These are phyloP conservation scores for Lordiphosa stackelbergi DNA, from an alignment of 1,140 invertebrate species.

Conservation along the genomic window DNA sequence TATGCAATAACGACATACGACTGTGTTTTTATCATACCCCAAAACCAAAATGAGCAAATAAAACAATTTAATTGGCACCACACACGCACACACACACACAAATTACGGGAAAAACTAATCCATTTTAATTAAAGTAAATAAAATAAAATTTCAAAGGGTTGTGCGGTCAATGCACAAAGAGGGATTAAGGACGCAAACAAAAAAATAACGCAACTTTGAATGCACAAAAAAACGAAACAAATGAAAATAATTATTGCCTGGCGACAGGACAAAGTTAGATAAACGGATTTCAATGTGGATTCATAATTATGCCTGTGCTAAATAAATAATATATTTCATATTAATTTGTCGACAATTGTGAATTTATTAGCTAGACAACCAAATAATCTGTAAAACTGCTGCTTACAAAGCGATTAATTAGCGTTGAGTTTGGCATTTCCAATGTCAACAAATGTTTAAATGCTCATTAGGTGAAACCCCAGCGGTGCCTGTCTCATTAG, in stretches of 20 bases:
- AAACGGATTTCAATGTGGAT: slow-evolving; percentile 63
- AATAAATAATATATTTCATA: slow-evolving; percentile 66
- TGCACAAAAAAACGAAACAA: slow-evolving; percentile 32
- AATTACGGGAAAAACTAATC: slow-evolving; percentile 47
- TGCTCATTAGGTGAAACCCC: slow-evolving; percentile 51
- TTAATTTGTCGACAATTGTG: slow-evolving; percentile 73
- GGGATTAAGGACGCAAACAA: slow-evolving; percentile 40
- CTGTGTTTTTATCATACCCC: slow-evolving; percentile 6
- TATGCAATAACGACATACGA: slow-evolving; percentile 5
- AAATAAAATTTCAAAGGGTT: slow-evolving; percentile 56
- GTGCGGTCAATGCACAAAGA: slow-evolving; percentile 31
- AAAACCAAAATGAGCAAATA: slow-evolving; percentile 20
- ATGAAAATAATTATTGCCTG: slow-evolving; percentile 39
- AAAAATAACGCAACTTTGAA: slow-evolving; percentile 11
- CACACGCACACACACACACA: slow-evolving; percentile 5
- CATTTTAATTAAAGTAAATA: slow-evolving; percentile 75
- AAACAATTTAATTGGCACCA: slow-evolving; percentile 35
- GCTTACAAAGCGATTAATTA: slow-evolving; percentile 70
- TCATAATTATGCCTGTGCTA: slow-evolving; percentile 60
- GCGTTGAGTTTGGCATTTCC: slow-evolving; percentile 34
- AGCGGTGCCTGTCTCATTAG: slow-evolving; percentile 48
- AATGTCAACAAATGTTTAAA: slow-evolving; percentile 69
- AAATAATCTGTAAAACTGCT: slow-evolving; percentile 23
- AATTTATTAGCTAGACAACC: slow-evolving; percentile 59
- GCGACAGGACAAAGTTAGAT: slow-evolving; percentile 41